These are phyloP conservation scores for Chaenogobius annularis DNA, from an alignment of 2,113 vertebrate genomes.

Conservation along the genomic window DNA sequence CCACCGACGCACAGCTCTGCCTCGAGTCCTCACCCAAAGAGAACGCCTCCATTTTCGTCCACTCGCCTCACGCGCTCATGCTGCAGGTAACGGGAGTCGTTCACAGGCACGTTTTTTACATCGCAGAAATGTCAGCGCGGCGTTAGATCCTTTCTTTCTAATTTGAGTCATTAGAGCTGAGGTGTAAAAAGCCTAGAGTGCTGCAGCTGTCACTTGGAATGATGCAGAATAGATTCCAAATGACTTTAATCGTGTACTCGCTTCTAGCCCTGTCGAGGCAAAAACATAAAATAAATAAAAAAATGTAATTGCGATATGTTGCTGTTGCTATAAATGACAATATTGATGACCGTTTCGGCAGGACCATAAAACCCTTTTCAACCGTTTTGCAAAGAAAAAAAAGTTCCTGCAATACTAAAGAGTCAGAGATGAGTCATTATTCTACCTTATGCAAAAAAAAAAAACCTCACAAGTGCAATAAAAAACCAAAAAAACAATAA, in stretches of 20 bases:
- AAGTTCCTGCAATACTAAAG: background rate
- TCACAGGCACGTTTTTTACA: background rate
- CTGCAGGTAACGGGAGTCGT: constrained; percentile 85
- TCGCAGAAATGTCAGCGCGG: constrained; percentile 22
- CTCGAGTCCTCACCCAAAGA: constrained; percentile 97
- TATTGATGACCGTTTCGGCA: too few relatives aligned
- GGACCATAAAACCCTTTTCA: too few relatives aligned
- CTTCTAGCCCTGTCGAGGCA: too few relatives aligned
- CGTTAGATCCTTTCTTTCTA: constrained; percentile 44
- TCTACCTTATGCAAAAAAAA: too few relatives aligned
- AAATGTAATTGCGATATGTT: too few relatives aligned
- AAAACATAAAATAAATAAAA: too few relatives aligned
- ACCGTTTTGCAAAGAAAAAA: background rate
- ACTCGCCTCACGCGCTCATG: constrained; percentile 98
- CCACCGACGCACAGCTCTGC: constrained; percentile 97
- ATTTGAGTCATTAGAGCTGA: constrained; percentile 54
- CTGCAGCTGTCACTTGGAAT: constrained; percentile 40
- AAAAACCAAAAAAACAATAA: too few relatives aligned
- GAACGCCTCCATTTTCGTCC: constrained; percentile 94
- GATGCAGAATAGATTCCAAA: constrained; percentile 17
- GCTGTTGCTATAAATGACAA: too few relatives aligned
- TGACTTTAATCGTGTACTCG: background rate
- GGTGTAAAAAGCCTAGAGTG: constrained; percentile 33
- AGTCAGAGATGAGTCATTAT: background rate
- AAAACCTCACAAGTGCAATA: too few relatives aligned